Percentiles rank a stretch among this genome's conserved stretches.
Conservation (phyloP, 2,888 invertebrate species). For the Syrphus vitripennis region DNA sequence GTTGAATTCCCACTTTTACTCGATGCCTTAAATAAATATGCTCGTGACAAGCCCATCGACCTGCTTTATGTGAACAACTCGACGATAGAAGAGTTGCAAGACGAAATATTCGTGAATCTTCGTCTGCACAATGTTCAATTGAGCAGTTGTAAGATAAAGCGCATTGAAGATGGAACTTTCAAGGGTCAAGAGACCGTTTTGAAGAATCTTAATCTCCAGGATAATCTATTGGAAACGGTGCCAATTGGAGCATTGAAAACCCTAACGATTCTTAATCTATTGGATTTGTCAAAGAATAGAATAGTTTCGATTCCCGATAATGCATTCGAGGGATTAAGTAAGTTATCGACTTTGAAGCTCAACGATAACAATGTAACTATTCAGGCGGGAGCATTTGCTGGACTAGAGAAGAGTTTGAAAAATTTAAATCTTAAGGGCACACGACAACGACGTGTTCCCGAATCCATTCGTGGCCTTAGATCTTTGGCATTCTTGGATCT, state of each 20-base stretch:
- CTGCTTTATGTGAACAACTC: slow-evolving; percentile 95
- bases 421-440: slow-evolving; percentile 95
- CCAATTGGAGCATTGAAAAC: slow-evolving; percentile 88
- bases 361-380: slow-evolving; percentile 93
- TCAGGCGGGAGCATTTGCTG: slow-evolving; percentile 87
- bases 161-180: slow-evolving; percentile 88
- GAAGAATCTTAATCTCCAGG: slow-evolving; percentile 92
- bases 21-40: slow-evolving; percentile 87
- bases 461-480: slow-evolving; percentile 88
- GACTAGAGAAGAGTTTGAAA: slow-evolving; percentile 90
- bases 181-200: slow-evolving; percentile 90
- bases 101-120: slow-evolving; percentile 87
- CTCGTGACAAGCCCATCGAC: slow-evolving; percentile 87
- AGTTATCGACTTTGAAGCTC: slow-evolving; percentile 90
- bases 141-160: slow-evolving; percentile 90
- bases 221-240: slow-evolving; percentile 90
- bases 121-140: slow-evolving; percentile 91
- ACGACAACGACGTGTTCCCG: slow-evolving; percentile 89
- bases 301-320: slow-evolving; percentile 88
- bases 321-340: slow-evolving; percentile 88
- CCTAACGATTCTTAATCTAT: slow-evolving; percentile 87
- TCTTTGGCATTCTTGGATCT: slow-evolving; percentile 93
- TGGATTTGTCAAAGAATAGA: slow-evolving; percentile 92
- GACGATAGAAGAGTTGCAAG: slow-evolving; percentile 86
- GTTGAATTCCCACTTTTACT: slow-evolving; percentile 90